Conservation (phyloP, 1,140 invertebrate genomes). For the Theocolax elegans region DNA sequence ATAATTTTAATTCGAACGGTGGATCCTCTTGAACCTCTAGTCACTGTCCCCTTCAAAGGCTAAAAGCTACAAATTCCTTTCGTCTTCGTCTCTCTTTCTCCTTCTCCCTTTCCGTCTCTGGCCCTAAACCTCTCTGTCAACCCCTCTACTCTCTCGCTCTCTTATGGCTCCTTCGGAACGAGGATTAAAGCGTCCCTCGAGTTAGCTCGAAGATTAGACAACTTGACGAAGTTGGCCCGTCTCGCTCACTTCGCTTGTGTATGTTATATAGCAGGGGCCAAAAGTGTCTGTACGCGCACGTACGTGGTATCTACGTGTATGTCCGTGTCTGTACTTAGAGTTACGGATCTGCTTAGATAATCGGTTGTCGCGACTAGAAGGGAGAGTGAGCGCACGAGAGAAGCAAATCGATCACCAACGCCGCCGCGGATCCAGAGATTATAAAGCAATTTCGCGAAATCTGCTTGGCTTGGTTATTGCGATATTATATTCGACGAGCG, state of each 20-base stretch:
- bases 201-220: conserved; percentile 40
- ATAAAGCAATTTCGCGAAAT: conserved; percentile 38
- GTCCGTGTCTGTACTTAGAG: neutral
- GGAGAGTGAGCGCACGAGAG: neutral
- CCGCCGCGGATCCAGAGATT: conserved; percentile 24
- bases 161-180: neutral
- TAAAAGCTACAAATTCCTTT: neutral
- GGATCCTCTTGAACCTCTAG: neutral
- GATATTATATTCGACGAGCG: conserved; percentile 31
- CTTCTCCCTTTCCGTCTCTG: too few species aligned
- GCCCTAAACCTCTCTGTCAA: too few species aligned
- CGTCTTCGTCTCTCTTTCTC: too few species aligned
- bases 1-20: conserved; percentile 34
- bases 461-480: conserved; percentile 33
- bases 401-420: conserved; percentile 7
- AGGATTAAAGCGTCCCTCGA: conserved; percentile 30
- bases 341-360: conserved; percentile 24
- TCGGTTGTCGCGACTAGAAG: neutral
- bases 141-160: neutral
- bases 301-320: neutral
- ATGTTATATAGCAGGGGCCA: too few species aligned
- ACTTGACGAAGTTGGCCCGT: conserved; percentile 30
- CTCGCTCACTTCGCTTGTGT: neutral
- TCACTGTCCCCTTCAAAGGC: conserved; percentile 1
- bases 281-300: too few species aligned